Percentiles rank a stretch among this genome's conserved stretches.
phyloP scores from a whole-genome alignment of 2,113 vertebrate genomes.

The Mus spicilegus region DNA sequence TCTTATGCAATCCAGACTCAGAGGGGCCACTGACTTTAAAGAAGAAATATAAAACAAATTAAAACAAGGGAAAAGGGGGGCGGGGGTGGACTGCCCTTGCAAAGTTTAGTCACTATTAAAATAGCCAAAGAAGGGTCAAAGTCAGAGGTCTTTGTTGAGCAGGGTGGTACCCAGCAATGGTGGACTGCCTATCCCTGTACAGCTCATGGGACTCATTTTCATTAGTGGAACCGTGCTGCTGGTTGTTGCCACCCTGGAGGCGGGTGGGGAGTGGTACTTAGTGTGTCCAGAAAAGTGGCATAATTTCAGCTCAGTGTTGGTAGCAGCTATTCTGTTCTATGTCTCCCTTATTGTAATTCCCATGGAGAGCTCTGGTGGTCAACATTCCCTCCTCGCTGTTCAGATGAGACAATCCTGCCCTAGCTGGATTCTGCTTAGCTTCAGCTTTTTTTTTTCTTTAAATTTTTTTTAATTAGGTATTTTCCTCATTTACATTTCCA shows the following conservation, averaged over 20 bases:
- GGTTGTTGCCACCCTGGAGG: not conserved
- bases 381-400: not conserved
- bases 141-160: not conserved
- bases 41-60: conserved; percentile 81
- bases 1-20: conserved; percentile 73
- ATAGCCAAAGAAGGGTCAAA: not conserved
- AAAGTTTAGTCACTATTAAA: not conserved
- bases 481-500: too few species aligned
- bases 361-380: not conserved
- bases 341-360: not conserved
- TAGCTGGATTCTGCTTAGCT: not conserved
- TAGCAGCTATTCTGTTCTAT: not conserved
- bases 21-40: conserved; percentile 71
- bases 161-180: not conserved
- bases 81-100: too few species aligned
- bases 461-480: too few species aligned
- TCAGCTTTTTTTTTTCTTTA: not conserved
- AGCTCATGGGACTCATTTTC: not conserved
- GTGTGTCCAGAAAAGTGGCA: not conserved
- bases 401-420: not conserved
- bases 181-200: not conserved
- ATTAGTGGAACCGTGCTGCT: fast-evolving
- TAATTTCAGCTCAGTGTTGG: not conserved
- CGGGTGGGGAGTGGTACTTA: not conserved
- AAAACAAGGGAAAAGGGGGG: conserved; percentile 50